Percentiles rank a stretch among this genome's conserved stretches.
These are phyloP conservation scores for Athene cunicularia DNA, from an alignment of 2,113 vertebrate genomes.

Conservation along the genomic window DNA sequence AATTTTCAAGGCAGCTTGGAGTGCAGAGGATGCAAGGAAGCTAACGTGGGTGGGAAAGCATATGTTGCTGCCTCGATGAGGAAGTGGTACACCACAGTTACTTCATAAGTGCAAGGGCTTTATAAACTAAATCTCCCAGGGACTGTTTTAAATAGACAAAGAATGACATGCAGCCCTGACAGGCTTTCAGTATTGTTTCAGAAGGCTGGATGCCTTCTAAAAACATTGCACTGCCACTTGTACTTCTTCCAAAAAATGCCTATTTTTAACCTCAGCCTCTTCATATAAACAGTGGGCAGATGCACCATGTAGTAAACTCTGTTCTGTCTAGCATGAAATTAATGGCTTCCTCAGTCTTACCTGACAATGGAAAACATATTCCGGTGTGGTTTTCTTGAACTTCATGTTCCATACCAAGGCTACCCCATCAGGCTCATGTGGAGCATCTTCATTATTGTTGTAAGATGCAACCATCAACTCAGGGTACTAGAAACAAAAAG, in stretches of 20 bases:
- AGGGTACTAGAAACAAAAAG: slow-evolving; percentile 81
- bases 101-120: slow-evolving; percentile 84
- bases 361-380: slow-evolving; percentile 98
- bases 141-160: slow-evolving; percentile 76
- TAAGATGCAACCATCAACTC: slow-evolving; percentile 98
- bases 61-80: slow-evolving; percentile 80
- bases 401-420: slow-evolving; percentile 99
- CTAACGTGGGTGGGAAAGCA: slow-evolving; percentile 86
- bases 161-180: slow-evolving; percentile 69
- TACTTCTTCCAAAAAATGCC: slow-evolving; percentile 63
- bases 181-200: slow-evolving; percentile 63
- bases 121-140: slow-evolving; percentile 78
- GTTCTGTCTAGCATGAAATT: neutral
- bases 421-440: slow-evolving; percentile 95
- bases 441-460: slow-evolving; percentile 96
- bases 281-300: slow-evolving; percentile 33
- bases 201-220: slow-evolving; percentile 57
- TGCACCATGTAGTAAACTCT: neutral
- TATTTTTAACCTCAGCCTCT: slow-evolving; percentile 59
- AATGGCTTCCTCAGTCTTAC: slow-evolving; percentile 70
- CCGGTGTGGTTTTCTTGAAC: slow-evolving; percentile 96
- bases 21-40: slow-evolving; percentile 37
- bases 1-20: slow-evolving; percentile 26
- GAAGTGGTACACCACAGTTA: slow-evolving; percentile 89
- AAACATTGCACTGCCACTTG: slow-evolving; percentile 65